Conservation (phyloP, 2,797 vertebrate species). For the Australoheros facetus region DNA sequence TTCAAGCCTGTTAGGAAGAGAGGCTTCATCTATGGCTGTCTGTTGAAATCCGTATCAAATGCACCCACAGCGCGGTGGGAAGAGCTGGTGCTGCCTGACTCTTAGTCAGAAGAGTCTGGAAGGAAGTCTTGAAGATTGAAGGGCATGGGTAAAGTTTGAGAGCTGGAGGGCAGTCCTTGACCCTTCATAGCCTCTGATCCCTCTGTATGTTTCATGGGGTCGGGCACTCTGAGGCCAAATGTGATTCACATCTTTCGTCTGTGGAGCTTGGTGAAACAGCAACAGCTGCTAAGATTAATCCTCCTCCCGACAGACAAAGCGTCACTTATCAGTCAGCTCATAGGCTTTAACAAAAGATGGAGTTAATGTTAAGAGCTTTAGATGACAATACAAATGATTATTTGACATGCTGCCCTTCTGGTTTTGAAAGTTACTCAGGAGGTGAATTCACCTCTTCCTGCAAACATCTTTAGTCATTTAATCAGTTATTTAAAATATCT, state of each 20-base stretch:
- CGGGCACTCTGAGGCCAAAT: constrained; percentile 21
- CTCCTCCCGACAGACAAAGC: constrained; percentile 30
- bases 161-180: not conserved
- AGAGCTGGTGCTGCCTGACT: not conserved
- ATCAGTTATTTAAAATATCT: not conserved
- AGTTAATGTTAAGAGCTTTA: constrained; percentile 47
- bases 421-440: not conserved
- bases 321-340: constrained; percentile 28
- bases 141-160: not conserved
- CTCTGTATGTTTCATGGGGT: not conserved
- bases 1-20: constrained; percentile 2
- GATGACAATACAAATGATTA: constrained; percentile 36
- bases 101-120: not conserved
- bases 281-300: constrained; percentile 58
- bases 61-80: constrained; percentile 3
- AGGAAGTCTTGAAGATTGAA: not conserved
- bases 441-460: constrained; percentile 25
- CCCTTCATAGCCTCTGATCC: not conserved
- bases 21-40: constrained; percentile 35
- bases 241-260: constrained; percentile 33
- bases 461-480: not conserved
- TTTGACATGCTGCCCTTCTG: constrained; percentile 4
- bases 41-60: constrained; percentile 26
- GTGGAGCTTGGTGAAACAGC: constrained; percentile 6
- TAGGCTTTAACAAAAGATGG: constrained; percentile 48